These are phyloP conservation scores for Tonatia bakeri DNA, from an alignment of 2,113 vertebrate species.

Conservation along the genomic window DNA sequence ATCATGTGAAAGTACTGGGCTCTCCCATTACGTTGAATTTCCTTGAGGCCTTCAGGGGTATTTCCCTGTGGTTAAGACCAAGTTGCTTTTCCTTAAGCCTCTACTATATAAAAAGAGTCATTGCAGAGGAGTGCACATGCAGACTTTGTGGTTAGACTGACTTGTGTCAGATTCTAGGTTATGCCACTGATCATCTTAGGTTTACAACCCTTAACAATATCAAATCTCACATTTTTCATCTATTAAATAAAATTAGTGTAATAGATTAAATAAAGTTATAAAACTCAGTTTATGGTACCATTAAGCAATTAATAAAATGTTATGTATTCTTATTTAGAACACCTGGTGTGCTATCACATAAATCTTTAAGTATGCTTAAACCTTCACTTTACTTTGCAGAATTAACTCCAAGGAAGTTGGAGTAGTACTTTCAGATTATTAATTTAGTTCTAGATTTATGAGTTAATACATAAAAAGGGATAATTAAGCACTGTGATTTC, in stretches of 20 bases:
- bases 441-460: not conserved
- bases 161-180: not conserved
- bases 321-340: not conserved
- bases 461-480: not conserved
- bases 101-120: not conserved
- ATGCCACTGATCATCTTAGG: not conserved
- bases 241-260: not conserved
- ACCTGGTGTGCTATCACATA: not conserved
- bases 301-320: not conserved
- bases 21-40: not conserved
- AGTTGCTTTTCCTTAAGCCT: not conserved
- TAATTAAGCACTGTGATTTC: not conserved
- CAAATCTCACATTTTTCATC: not conserved
- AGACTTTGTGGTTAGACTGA: not conserved
- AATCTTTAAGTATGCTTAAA: not conserved
- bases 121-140: too few species aligned
- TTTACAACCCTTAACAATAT: not conserved
- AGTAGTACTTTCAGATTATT: not conserved
- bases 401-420: not conserved
- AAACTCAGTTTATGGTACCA: not conserved
- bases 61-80: not conserved
- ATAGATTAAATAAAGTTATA: not conserved
- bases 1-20: not conserved
- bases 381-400: not conserved
- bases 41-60: fast-evolving